Evolutionary conservation across 2,888 invertebrate genomes (phyloP), one percentile per base, ranked within the genome.

Genomic region (Catonia carolina): DNA sequence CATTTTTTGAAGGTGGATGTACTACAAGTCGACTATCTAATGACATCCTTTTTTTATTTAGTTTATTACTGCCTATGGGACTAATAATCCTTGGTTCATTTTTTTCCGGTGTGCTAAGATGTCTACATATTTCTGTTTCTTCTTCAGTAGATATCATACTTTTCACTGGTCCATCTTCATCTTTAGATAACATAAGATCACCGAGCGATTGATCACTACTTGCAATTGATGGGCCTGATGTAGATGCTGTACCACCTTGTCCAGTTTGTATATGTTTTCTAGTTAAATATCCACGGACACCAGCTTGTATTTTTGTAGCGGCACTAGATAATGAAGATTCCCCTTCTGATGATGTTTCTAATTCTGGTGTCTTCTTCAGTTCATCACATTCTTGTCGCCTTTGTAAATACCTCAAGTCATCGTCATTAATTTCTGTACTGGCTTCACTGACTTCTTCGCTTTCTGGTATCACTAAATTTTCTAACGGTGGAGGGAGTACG

Each of bases 231-330:
- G 49, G 41, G 12, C 48, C 50, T 23, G 58, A 54, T 3, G 54
- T 58, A 1, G 58, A 49, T 2, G 49, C 36, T 15, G 58, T 58
- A 1, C 51, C 50, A 5, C 41, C 36, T 22, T 18, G 33, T 23
- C n/a, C 39, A 2, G 58, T 55, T 36, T 58, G 60, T 14, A 63
- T 50, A 6, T 62, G 63, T 53, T 63, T 64, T 17, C 66, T 53
- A 5, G 65, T 57, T 15, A 65, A 54, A 48, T 62, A 66, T 6
- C 66, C 67, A 4, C 67, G 60, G 12, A 65, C 62, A 5, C 66
- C 63, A 10, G 67, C 66, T 52, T 65, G 65, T 20, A 67, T 67
- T 52, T 64, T 65, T 17, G 66, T 63, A 0, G 65, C 67, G 0
- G 66, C 67, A 52, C 60, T 62, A 5, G 60, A 60, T 48, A 60